Conservation (phyloP, 2,113 vertebrate genomes). For the Vanacampus margaritifer region DNA sequence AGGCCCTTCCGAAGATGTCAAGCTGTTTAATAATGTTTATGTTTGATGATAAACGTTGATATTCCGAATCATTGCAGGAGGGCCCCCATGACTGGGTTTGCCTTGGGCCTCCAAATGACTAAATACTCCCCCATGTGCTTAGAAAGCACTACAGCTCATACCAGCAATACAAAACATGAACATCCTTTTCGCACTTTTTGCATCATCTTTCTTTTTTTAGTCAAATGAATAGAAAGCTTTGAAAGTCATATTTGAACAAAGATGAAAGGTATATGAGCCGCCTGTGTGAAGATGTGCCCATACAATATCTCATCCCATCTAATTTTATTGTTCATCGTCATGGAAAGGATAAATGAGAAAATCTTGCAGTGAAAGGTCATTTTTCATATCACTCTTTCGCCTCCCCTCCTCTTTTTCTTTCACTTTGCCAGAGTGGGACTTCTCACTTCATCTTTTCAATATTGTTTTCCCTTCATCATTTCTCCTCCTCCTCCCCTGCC, state of each 20-base stretch:
- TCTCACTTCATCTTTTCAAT: constrained; percentile 3
- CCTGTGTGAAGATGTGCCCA: constrained; percentile 30
- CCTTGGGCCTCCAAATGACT: neutral
- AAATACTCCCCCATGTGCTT: neutral
- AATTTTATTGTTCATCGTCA: constrained; percentile 56
- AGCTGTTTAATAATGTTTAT: too few species aligned
- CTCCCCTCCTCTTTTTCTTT: constrained; percentile 13
- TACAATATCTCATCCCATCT: constrained; percentile 37
- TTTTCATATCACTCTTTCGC: constrained; percentile 48
- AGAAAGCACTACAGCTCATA: neutral
- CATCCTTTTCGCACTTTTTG: neutral
- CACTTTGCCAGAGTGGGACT: constrained; percentile 46
- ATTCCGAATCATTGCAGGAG: neutral
- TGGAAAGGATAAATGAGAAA: constrained; percentile 40
- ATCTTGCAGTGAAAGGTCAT: constrained; percentile 40
- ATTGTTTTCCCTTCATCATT: constrained; percentile 14
- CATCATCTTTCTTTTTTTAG: constrained; percentile 26
- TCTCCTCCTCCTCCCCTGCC: constrained; percentile 21
- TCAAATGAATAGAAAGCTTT: constrained; percentile 42
- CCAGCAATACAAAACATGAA: neutral
- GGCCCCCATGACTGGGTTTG: neutral
- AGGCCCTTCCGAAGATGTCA: too few species aligned
- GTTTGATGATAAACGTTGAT: neutral
- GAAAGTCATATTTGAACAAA: constrained; percentile 43
- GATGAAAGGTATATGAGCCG: constrained; percentile 32